A percentile compares a stretch with the other conserved stretches of the same genome.
These are phyloP conservation scores for Chlorodrepanis virens DNA, from an alignment of 2,113 vertebrate genomes.

Conservation along the genomic window DNA sequence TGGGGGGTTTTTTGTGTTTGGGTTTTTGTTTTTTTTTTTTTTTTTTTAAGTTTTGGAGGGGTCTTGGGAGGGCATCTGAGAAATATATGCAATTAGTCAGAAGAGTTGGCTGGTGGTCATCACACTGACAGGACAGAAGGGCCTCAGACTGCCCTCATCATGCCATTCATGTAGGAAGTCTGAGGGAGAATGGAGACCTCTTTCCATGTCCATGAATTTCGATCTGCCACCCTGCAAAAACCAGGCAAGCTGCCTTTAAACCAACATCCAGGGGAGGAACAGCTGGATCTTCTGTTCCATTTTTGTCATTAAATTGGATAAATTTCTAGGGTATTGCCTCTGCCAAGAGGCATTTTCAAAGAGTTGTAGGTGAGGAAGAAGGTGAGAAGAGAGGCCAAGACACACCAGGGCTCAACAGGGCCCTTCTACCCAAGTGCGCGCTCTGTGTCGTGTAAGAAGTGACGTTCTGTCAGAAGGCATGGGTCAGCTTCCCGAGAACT, in stretches of 20 bases:
- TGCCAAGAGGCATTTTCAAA: slow-evolving; percentile 25
- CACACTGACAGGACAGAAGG: slow-evolving; percentile 56
- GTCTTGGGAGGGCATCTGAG: slow-evolving; percentile 43
- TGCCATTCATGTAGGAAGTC: slow-evolving; percentile 31
- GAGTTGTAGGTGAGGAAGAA: slow-evolving; percentile 22
- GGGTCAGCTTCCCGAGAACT: slow-evolving; percentile 2
- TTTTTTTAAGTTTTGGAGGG: slow-evolving; percentile 39
- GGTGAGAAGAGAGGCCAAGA: slow-evolving; percentile 46
- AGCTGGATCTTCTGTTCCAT: slow-evolving; percentile 62
- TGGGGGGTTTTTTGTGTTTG: background rate
- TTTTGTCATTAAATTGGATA: slow-evolving; percentile 53
- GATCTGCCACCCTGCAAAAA: slow-evolving; percentile 52
- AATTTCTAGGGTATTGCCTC: slow-evolving; percentile 54
- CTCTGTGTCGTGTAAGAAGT: slow-evolving; percentile 38
- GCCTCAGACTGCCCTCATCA: slow-evolving; percentile 42
- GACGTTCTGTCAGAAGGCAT: slow-evolving; percentile 24
- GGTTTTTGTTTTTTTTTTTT: no score
- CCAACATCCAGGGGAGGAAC: slow-evolving; percentile 49
- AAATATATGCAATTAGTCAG: slow-evolving; percentile 68
- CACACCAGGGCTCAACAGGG: slow-evolving; percentile 35
- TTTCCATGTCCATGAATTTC: slow-evolving; percentile 47
- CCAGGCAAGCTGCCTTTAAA: slow-evolving; percentile 57
- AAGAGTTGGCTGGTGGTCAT: slow-evolving; percentile 58
- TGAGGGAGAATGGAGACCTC: slow-evolving; percentile 57
- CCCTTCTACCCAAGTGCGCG: slow-evolving; percentile 54